Conservation (phyloP, 2,797 vertebrate species). For the Pangasius sanitwongsei region DNA sequence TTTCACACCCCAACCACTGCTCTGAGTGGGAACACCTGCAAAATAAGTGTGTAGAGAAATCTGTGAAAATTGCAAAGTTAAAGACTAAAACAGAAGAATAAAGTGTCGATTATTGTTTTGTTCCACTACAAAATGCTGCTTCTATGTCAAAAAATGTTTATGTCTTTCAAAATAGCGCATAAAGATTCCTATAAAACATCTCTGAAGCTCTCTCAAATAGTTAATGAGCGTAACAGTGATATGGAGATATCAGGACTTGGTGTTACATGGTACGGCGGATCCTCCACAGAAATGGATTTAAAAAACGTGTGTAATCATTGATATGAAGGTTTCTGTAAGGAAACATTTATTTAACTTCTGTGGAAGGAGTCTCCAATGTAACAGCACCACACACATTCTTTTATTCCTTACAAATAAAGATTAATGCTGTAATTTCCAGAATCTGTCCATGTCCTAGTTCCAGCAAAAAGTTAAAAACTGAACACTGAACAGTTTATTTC, state of each 20-base stretch:
- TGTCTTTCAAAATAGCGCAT: background rate
- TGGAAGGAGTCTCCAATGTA: background rate
- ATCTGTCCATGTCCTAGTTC: background rate
- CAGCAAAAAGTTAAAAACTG: background rate
- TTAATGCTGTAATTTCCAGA: background rate
- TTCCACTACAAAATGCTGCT: background rate
- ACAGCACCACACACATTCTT: background rate
- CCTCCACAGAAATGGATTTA: too few species aligned
- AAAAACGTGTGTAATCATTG: background rate
- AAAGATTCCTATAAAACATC: background rate
- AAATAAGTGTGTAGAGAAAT: background rate
- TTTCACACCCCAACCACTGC: background rate
- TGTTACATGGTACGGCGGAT: too few species aligned
- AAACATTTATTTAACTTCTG: background rate
- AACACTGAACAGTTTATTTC: background rate
- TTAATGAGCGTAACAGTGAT: background rate
- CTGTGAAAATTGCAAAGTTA: background rate
- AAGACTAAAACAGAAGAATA: background rate
- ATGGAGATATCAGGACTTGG: background rate
- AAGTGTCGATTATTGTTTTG: background rate
- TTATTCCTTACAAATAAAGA: background rate
- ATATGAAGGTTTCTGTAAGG: background rate
- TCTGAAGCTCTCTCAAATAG: background rate
- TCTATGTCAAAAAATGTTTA: background rate
- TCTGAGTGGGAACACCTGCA: slow-evolving; percentile 2